phyloP scores from a whole-genome alignment of 2,113 vertebrate genomes.

The Aix galericulata region DNA sequence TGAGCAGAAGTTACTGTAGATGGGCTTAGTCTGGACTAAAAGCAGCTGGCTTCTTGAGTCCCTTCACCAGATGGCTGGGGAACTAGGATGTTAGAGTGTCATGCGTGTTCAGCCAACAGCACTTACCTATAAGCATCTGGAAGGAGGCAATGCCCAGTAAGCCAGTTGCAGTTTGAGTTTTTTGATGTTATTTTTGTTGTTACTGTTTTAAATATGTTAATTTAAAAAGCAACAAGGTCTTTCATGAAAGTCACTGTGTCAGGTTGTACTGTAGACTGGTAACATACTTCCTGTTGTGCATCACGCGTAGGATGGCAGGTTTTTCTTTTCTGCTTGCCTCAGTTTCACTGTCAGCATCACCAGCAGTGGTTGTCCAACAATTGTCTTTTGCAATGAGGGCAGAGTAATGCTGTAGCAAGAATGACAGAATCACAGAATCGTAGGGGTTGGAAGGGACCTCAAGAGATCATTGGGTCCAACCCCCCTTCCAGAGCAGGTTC shows the following conservation, averaged over 20 bases:
- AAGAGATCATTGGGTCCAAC: no score
- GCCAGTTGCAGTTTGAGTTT: neutral
- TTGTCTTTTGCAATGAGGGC: neutral
- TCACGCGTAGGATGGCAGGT: fast-evolving
- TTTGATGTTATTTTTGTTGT: neutral
- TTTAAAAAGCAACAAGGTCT: neutral
- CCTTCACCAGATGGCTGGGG: neutral
- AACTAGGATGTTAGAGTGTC: neutral
- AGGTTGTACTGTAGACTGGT: neutral
- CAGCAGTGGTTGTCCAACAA: neutral
- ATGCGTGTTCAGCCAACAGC: neutral
- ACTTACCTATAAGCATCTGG: neutral
- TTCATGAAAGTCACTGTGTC: neutral
- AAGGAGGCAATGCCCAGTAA: neutral
- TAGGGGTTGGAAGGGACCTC: no score
- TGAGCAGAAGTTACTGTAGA: neutral
- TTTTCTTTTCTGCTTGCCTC: neutral
- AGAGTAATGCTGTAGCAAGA: neutral
- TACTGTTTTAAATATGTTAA: neutral
- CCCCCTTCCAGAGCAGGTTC: no score
- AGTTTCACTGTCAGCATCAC: neutral
- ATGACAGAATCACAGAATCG: no score
- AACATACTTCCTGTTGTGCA: fast-evolving
- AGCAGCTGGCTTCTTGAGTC: neutral
- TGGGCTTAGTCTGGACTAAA: neutral